phyloP scores from a whole-genome alignment of 2,797 vertebrate genomes.

The Alectoris magna region DNA sequence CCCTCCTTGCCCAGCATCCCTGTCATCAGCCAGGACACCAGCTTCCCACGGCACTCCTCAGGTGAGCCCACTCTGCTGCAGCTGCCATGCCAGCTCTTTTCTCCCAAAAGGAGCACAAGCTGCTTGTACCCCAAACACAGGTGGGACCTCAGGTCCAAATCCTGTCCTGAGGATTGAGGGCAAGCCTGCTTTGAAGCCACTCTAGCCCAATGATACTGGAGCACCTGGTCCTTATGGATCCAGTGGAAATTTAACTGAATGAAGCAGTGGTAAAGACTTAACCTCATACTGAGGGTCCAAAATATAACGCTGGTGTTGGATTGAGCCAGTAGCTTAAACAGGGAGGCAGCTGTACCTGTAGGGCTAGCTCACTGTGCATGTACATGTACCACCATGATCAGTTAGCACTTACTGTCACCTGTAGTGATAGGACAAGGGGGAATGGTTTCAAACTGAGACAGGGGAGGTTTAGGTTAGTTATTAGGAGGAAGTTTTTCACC shows the following conservation, averaged over 20 bases:
- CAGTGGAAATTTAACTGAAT: background rate
- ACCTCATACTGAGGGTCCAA: background rate
- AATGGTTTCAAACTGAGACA: too few species aligned
- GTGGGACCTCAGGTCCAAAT: background rate
- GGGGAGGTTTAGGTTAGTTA: too few species aligned
- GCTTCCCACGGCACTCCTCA: constrained; percentile 56
- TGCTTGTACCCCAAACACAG: background rate
- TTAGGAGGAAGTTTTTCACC: too few species aligned
- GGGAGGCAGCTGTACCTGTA: background rate
- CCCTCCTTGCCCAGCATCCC: constrained; percentile 54
- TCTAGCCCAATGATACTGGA: background rate
- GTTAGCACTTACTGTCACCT: background rate
- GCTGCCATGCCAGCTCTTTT: rapidly evolving
- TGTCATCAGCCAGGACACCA: background rate
- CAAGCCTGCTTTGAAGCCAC: background rate
- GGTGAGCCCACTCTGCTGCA: constrained; percentile 23
- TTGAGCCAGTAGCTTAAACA: too few species aligned
- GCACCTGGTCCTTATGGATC: background rate
- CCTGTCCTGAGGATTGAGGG: background rate
- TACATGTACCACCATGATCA: rapidly evolving
- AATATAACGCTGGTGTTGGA: background rate
- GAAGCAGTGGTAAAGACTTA: background rate
- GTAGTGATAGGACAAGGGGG: too few species aligned
- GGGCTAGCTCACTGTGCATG: background rate
- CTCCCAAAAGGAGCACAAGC: background rate